Conservation (phyloP, 1,140 invertebrate genomes). For the Carposina sasakii region DNA sequence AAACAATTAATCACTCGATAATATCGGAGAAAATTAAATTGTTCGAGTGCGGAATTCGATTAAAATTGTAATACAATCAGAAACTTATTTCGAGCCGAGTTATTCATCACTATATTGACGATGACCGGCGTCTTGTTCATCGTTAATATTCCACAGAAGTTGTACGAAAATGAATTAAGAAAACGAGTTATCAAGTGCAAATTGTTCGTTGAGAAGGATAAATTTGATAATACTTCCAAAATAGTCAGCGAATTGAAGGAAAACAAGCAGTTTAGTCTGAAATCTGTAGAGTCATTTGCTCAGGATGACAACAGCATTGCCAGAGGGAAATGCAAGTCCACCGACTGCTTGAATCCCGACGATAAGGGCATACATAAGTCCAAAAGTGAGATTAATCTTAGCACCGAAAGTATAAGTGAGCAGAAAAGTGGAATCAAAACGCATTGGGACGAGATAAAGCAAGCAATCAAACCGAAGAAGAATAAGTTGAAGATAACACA, state of each 20-base stretch:
- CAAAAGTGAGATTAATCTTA: constrained; percentile 24
- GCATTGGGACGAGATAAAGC: constrained; percentile 31
- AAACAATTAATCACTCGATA: too few species aligned
- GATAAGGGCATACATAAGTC: constrained; percentile 16
- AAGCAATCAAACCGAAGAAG: constrained; percentile 24
- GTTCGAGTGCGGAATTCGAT: too few species aligned
- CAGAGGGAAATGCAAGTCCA: constrained; percentile 27
- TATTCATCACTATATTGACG: too few species aligned
- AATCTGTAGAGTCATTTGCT: constrained; percentile 10
- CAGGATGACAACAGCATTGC: constrained; percentile 10
- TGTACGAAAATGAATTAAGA: constrained; percentile 35
- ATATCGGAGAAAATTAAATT: too few species aligned
- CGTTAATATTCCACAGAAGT: constrained; percentile 34
- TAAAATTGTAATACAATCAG: too few species aligned
- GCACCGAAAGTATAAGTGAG: constrained; percentile 6
- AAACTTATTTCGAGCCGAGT: too few species aligned
- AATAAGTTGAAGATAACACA: constrained; percentile 31
- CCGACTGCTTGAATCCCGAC: constrained; percentile 22
- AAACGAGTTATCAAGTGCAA: constrained; percentile 17
- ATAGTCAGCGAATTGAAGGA: constrained; percentile 24
- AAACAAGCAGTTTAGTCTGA: constrained; percentile 16
- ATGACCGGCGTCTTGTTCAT: constrained; percentile 47
- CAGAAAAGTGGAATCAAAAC: constrained; percentile 10
- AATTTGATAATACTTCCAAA: constrained; percentile 22
- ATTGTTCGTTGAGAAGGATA: constrained; percentile 24